phyloP scores from a whole-genome alignment of 2,888 invertebrate species.

The Zygogramma bicolorata region DNA sequence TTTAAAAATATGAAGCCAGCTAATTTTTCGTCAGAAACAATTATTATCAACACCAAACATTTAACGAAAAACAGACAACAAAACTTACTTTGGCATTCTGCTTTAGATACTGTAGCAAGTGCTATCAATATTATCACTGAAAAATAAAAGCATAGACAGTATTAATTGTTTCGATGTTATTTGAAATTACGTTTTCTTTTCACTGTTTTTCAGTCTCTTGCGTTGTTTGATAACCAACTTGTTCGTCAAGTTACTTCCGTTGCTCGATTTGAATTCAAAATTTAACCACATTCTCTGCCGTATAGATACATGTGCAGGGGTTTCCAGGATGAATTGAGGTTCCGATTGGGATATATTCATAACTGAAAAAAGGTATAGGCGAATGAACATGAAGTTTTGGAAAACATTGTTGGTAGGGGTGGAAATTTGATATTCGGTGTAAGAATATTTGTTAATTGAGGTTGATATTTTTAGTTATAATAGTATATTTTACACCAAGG shows the following conservation, averaged over 20 bases:
- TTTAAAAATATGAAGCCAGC: constrained; percentile 34
- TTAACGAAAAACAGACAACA: constrained; percentile 39
- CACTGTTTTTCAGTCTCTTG: constrained; percentile 25
- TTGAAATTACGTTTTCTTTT: constrained; percentile 25
- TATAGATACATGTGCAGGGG: too few species aligned
- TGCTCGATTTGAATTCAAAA: not conserved
- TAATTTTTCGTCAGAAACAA: constrained; percentile 43
- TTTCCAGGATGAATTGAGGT: too few species aligned
- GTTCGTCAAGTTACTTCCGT: not conserved
- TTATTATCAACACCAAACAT: constrained; percentile 46
- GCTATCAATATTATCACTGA: constrained; percentile 66
- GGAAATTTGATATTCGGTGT: too few species aligned
- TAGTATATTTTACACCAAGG: too few species aligned
- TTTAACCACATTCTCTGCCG: not conserved
- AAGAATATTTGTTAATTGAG: too few species aligned
- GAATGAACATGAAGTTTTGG: too few species aligned
- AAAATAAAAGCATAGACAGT: constrained; percentile 58
- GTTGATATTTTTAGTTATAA: too few species aligned
- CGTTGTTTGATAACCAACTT: not conserved
- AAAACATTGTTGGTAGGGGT: too few species aligned
- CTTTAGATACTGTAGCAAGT: constrained; percentile 66
- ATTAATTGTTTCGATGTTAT: constrained; percentile 46
- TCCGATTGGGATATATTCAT: too few species aligned
- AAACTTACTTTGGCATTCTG: constrained; percentile 75
- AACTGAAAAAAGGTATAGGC: too few species aligned